phyloP scores from a whole-genome alignment of 2,113 vertebrate species.

The Aspidoscelis tigris region DNA sequence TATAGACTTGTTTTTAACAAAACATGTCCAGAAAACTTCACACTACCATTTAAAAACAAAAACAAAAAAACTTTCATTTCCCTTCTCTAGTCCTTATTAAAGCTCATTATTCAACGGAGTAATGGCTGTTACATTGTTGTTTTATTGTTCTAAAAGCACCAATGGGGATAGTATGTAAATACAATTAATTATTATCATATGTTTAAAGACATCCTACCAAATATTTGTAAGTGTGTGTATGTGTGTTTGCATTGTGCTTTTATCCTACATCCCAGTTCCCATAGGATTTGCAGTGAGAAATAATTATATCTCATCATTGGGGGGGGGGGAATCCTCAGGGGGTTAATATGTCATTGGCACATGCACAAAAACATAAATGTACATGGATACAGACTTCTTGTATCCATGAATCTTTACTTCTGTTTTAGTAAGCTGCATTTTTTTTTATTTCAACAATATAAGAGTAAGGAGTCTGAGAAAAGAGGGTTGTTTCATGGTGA shows the following conservation, averaged over 20 bases:
- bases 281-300: slow-evolving; percentile 14
- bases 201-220: slow-evolving; percentile 33
- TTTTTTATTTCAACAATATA: slow-evolving; percentile 43
- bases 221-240: slow-evolving; percentile 24
- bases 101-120: neutral
- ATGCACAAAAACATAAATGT: neutral
- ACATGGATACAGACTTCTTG: slow-evolving; percentile 38
- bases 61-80: neutral
- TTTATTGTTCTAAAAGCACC: neutral
- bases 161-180: slow-evolving; percentile 8
- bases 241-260: slow-evolving; percentile 11
- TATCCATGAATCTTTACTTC: slow-evolving; percentile 38
- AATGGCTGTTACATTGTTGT: neutral
- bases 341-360: slow-evolving; percentile 35
- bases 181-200: slow-evolving; percentile 11
- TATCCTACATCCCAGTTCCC: slow-evolving; percentile 34
- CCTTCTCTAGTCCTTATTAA: neutral
- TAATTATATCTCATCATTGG: slow-evolving; percentile 43
- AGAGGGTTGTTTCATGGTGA: slow-evolving; percentile 26
- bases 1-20: neutral
- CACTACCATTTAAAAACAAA: too few relatives aligned
- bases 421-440: slow-evolving; percentile 36
- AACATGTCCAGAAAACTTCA: neutral
- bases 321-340: slow-evolving; percentile 2
- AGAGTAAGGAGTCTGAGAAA: slow-evolving; percentile 11